These are phyloP conservation scores for Calliphora vicina DNA, from an alignment of 1,140 invertebrate genomes.

Conservation along the genomic window DNA sequence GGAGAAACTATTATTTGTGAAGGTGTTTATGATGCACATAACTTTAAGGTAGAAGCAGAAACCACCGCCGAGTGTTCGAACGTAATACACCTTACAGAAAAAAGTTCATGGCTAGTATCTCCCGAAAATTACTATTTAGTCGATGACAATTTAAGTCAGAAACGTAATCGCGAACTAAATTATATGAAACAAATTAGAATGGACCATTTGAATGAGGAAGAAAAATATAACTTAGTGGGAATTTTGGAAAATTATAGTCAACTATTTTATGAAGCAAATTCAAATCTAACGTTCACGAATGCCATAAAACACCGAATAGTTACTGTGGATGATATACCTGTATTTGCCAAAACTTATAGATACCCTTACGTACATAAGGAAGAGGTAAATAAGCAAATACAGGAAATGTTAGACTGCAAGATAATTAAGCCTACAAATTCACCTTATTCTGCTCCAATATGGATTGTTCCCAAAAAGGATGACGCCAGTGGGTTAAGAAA, in stretches of 20 bases:
- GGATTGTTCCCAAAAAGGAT: slow-evolving; percentile 10
- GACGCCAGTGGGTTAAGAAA: slow-evolving; percentile 37
- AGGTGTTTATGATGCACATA: no score
- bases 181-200: not conserved
- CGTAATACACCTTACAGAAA: no score
- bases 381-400: not conserved
- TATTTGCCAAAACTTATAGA: no score
- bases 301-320: not conserved
- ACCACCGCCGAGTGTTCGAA: no score
- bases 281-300: not conserved
- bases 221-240: not conserved
- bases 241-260: not conserved
- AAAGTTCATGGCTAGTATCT: not conserved
- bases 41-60: no score
- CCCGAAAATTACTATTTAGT: not conserved
- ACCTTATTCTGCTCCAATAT: not conserved
- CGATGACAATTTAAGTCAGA: not conserved
- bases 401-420: not conserved
- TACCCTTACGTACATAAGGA: not conserved
- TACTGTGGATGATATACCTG: no score
- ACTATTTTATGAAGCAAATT: not conserved
- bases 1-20: not conserved
- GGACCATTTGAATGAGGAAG: not conserved
- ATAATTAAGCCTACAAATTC: slow-evolving; percentile 8
- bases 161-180: no score